Percentiles rank a stretch among this genome's conserved stretches.
These are phyloP conservation scores for Phalacrocorax aristotelis DNA, from an alignment of 2,113 vertebrate species.

Conservation along the genomic window DNA sequence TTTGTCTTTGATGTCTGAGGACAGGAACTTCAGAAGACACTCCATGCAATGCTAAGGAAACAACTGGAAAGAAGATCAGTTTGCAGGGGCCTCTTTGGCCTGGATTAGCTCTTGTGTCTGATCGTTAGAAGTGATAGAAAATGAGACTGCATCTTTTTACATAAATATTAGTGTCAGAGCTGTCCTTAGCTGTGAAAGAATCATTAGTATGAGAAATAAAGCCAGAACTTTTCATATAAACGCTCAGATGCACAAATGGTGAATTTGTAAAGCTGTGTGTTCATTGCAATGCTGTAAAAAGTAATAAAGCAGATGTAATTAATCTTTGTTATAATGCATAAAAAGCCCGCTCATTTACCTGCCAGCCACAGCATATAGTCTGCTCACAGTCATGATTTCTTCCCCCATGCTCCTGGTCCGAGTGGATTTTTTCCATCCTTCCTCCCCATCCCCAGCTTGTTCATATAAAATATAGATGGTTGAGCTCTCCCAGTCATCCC, in stretches of 20 bases:
- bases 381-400: neutral
- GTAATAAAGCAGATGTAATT: neutral
- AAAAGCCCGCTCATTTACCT: neutral
- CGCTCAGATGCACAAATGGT: neutral
- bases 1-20: neutral
- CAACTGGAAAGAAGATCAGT: neutral
- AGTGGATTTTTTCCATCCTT: neutral
- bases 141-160: neutral
- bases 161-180: neutral
- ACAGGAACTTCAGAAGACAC: neutral
- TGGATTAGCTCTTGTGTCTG: neutral
- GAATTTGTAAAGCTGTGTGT: neutral
- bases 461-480: neutral
- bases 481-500: neutral
- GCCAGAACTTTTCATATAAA: neutral
- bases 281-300: neutral
- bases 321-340: neutral
- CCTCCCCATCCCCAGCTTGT: neutral
- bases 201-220: neutral
- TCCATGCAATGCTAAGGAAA: neutral
- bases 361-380: neutral
- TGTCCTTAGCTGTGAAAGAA: neutral
- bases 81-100: neutral
- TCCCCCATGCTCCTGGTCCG: neutral
- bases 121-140: conserved; percentile 6